These are phyloP conservation scores for Carpatolechia fugitivella DNA, from an alignment of 2,888 invertebrate genomes.

Conservation along the genomic window DNA sequence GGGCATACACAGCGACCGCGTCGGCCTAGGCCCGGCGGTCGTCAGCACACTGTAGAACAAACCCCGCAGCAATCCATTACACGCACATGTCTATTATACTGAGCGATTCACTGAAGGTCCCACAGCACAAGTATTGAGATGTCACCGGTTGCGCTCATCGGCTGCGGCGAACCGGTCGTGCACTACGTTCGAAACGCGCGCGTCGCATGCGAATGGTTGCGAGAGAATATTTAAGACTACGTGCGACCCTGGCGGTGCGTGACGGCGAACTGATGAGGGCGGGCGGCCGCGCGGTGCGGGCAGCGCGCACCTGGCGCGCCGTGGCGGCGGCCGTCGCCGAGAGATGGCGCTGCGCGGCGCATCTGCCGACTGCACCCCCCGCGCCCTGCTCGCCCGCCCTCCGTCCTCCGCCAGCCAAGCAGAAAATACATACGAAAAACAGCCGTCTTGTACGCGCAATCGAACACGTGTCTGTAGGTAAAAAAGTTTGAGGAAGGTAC, in stretches of 20 bases:
- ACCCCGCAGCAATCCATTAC: conserved; percentile 76
- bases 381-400: conserved; percentile 35
- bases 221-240: conserved; percentile 50
- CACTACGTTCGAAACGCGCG: conserved; percentile 77
- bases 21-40: conserved; percentile 55
- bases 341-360: conserved; percentile 77
- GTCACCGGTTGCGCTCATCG: conserved; percentile 72
- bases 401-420: conserved; percentile 50
- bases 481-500: conserved; percentile 52
- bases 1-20: conserved; percentile 64
- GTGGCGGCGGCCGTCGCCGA: conserved; percentile 43
- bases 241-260: conserved; percentile 68
- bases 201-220: conserved; percentile 62
- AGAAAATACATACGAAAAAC: conserved; percentile 76
- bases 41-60: conserved; percentile 61
- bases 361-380: conserved; percentile 57
- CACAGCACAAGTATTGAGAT: conserved; percentile 71
- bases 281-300: conserved; percentile 67
- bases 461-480: conserved; percentile 70
- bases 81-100: conserved; percentile 65
- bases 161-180: conserved; percentile 69
- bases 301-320: conserved; percentile 65
- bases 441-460: conserved; percentile 40
- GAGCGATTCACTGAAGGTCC: conserved; percentile 75
- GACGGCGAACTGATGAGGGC: conserved; percentile 76